Percentiles rank a stretch among this genome's conserved stretches.
phyloP scores from a whole-genome alignment of 2,888 invertebrate species.

The Ectobius pallidus region DNA sequence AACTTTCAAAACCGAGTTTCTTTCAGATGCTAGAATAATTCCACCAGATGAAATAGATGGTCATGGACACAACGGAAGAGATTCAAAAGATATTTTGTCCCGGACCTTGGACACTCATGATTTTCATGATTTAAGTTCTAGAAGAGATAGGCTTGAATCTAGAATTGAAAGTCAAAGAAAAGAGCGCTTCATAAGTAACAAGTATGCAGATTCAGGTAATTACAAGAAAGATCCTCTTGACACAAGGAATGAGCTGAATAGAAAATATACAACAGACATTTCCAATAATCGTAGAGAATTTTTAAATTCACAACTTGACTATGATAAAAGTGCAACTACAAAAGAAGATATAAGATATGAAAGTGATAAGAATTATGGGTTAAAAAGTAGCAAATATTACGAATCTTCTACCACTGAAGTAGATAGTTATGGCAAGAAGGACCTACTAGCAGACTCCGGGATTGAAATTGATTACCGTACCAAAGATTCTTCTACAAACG shows the following conservation, averaged over 20 bases:
- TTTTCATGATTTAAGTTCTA: slow-evolving; percentile 69
- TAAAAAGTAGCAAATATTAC: slow-evolving; percentile 7
- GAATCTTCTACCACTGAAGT: slow-evolving; percentile 17
- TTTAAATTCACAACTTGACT: slow-evolving; percentile 39
- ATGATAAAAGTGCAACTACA: background rate
- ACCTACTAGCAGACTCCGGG: slow-evolving; percentile 75
- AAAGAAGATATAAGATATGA: slow-evolving; percentile 53
- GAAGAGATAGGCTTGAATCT: slow-evolving; percentile 77
- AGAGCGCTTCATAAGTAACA: slow-evolving; percentile 48
- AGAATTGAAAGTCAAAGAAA: slow-evolving; percentile 62
- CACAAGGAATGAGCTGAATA: slow-evolving; percentile 52
- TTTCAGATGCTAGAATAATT: slow-evolving; percentile 29
- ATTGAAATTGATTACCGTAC: slow-evolving; percentile 81
- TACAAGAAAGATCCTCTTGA: slow-evolving; percentile 53
- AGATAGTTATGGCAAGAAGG: slow-evolving; percentile 54
- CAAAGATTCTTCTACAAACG: slow-evolving; percentile 59
- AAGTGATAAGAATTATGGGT: slow-evolving; percentile 8
- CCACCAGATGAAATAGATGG: slow-evolving; percentile 6
- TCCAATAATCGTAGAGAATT: slow-evolving; percentile 36
- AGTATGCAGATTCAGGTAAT: slow-evolving; percentile 52
- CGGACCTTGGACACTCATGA: slow-evolving; percentile 51
- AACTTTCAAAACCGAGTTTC: slow-evolving; percentile 46
- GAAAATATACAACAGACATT: slow-evolving; percentile 55
- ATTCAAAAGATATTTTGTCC: slow-evolving; percentile 48
- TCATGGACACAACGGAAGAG: background rate